A percentile compares a stretch with the other conserved stretches of the same genome.
These are phyloP conservation scores for Pristionchus mayeri DNA, from an alignment of 2,888 invertebrate genomes.

Conservation along the genomic window DNA sequence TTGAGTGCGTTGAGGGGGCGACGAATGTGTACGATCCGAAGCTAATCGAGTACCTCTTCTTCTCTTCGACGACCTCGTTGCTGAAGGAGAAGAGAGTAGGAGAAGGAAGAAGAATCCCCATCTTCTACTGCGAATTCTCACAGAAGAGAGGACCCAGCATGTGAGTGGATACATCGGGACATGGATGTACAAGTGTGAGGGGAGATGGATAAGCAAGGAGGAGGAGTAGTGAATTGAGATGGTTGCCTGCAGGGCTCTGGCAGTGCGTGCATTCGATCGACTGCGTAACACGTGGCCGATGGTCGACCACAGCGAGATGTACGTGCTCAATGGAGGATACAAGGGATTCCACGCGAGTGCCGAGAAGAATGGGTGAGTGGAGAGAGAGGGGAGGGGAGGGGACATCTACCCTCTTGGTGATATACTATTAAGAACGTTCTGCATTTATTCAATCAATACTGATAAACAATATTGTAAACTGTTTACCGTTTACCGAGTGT, in stretches of 20 bases:
- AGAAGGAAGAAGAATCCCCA: conserved; percentile 31
- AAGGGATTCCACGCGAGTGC: conserved; percentile 43
- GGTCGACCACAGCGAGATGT: conserved; percentile 51
- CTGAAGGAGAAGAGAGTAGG: neutral
- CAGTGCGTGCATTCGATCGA: conserved; percentile 49
- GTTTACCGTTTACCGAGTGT: too few species aligned
- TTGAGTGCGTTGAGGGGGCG: neutral
- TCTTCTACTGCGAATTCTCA: conserved; percentile 49
- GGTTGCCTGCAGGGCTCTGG: conserved; percentile 20
- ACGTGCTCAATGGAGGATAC: conserved; percentile 51
- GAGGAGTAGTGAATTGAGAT: neutral
- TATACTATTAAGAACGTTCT: too few species aligned
- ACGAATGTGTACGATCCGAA: conserved; percentile 42
- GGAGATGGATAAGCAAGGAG: neutral
- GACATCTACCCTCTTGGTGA: too few species aligned
- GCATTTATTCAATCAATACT: too few species aligned
- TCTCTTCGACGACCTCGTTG: neutral
- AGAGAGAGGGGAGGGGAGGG: too few species aligned
- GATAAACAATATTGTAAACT: too few species aligned
- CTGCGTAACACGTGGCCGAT: conserved; percentile 41
- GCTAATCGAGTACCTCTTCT: neutral
- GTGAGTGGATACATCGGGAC: neutral
- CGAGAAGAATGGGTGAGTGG: neutral
- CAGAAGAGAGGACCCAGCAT: conserved; percentile 49
- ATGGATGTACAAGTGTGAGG: neutral